These are phyloP conservation scores for Toxotes jaculatrix DNA, from an alignment of 2,113 vertebrate genomes.

Conservation along the genomic window DNA sequence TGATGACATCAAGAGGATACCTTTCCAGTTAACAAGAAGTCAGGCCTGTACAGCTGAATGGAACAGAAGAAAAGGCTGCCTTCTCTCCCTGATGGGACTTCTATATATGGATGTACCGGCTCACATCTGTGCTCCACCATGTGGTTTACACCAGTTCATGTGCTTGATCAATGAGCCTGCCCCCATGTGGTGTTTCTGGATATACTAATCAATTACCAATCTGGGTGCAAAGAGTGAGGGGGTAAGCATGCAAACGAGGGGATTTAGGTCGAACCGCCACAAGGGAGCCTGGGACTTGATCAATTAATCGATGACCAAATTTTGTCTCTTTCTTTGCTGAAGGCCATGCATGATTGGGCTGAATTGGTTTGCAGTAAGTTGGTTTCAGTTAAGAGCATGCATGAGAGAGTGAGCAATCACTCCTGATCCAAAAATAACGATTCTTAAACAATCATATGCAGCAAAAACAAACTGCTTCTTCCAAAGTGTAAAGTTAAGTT, in stretches of 20 bases:
- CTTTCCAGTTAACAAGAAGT: conserved; percentile 2
- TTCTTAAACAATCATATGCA: no score
- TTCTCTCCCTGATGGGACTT: conserved; percentile 41
- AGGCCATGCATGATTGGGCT: conserved; percentile 1
- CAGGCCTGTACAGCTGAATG: conserved; percentile 4
- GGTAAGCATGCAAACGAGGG: conserved; percentile 60
- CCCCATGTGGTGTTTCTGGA: conserved; percentile 36
- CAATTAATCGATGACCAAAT: conserved; percentile 63
- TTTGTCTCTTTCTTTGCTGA: conserved; percentile 36
- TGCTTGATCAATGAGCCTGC: conserved; percentile 59
- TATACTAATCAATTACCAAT: conserved; percentile 72
- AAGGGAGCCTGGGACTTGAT: conserved; percentile 52
- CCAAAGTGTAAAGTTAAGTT: no score
- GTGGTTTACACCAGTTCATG: conserved; percentile 67
- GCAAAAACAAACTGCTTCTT: no score
- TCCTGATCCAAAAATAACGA: no score
- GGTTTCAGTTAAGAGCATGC: no score
- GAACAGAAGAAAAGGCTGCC: conserved; percentile 1
- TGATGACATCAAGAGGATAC: neutral
- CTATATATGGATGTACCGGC: conserved; percentile 70
- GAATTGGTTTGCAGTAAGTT: neutral
- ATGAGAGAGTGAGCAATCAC: no score
- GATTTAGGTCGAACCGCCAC: conserved; percentile 55
- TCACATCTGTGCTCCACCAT: conserved; percentile 65
- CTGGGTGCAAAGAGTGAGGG: conserved; percentile 42